phyloP scores from a whole-genome alignment of 1,140 invertebrate species.

The roundworm (Caenorhabditis elegans) region DNA sequence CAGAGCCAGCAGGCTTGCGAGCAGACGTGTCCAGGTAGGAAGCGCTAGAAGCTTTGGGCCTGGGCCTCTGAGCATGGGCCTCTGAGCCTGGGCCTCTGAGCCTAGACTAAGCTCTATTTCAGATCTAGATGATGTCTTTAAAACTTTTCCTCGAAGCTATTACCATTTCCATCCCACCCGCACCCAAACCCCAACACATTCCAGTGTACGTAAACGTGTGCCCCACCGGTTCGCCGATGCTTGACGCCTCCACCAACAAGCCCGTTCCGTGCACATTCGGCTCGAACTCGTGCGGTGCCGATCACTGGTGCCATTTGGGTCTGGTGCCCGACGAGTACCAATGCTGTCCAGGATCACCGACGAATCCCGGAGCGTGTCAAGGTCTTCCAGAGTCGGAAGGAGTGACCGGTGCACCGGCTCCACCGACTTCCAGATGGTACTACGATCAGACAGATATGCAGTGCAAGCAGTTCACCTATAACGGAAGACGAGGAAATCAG shows the following conservation, averaged over 20 bases:
- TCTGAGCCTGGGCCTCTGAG: no score
- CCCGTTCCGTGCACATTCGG: conserved; percentile 57
- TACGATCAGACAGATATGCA: conserved; percentile 47
- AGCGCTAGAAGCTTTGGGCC: no score
- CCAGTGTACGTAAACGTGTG: conserved; percentile 55
- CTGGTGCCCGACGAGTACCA: conserved; percentile 56
- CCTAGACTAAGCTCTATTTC: no score
- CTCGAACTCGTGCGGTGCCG: conserved; percentile 49
- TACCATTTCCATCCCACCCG: no score
- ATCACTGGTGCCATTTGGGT: conserved; percentile 57
- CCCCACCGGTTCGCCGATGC: conserved; percentile 48
- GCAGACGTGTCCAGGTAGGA: conserved; percentile 51
- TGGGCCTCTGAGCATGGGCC: no score
- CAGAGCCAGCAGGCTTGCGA: conserved; percentile 51
- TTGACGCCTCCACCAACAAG: conserved; percentile 34
- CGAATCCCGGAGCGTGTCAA: conserved; percentile 54
- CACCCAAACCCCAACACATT: neutral
- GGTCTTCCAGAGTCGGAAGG: conserved; percentile 44
- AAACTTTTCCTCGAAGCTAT: neutral
- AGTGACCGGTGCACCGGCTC: conserved; percentile 39
- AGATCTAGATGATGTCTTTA: no score
- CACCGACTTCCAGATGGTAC: conserved; percentile 49
- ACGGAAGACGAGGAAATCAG: conserved; percentile 59
- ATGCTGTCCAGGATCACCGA: conserved; percentile 55
- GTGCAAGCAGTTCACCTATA: conserved; percentile 55